Evolutionary conservation across 2,113 vertebrate genomes (phyloP).

Genomic region (Mohoua ochrocephala): DNA sequence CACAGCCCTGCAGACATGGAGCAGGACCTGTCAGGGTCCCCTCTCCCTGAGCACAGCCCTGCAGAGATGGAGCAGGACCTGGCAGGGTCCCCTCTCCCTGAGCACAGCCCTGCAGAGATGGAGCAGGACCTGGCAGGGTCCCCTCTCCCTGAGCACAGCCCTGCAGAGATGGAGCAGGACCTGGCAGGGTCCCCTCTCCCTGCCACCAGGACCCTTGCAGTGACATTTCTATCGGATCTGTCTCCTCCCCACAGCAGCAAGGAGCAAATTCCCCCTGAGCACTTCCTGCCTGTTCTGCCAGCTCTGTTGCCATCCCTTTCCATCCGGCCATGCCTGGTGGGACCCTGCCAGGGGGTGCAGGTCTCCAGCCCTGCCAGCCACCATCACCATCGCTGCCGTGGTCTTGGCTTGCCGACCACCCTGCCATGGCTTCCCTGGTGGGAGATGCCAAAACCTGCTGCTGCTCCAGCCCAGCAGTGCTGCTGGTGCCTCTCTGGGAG

Average conservation of each 20-base stretch:
- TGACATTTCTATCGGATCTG: neutral
- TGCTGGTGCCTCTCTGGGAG: neutral
- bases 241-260: neutral
- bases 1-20: neutral
- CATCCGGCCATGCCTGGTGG: neutral
- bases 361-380: neutral
- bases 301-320: neutral
- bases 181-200: neutral
- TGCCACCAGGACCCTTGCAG: fast-evolving
- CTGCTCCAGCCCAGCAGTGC: neutral
- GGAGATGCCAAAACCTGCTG: neutral
- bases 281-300: neutral
- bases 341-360: fast-evolving
- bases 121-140: neutral
- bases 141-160: neutral
- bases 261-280: neutral
- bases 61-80: neutral
- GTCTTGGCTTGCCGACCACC: neutral
- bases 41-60: neutral
- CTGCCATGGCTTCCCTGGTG: neutral
- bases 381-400: fast-evolving
- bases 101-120: neutral
- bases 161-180: neutral
- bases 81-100: neutral
- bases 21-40: neutral